A percentile compares a stretch with the other conserved stretches of the same genome.
phyloP scores from a whole-genome alignment of 1,140 invertebrate genomes.

The Pseudomyrmex sp. region DNA sequence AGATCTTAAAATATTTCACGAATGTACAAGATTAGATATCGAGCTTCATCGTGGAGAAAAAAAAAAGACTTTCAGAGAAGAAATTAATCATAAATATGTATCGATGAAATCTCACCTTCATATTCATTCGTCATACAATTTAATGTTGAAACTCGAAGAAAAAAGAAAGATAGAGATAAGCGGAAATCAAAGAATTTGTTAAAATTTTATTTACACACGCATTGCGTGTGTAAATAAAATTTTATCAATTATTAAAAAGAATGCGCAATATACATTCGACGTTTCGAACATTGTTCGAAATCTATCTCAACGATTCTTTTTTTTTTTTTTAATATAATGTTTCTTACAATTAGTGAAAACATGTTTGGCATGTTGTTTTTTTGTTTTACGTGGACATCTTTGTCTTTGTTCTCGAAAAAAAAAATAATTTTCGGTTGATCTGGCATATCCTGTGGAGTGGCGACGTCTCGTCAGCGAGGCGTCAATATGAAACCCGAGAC shows the following conservation, averaged over 20 bases:
- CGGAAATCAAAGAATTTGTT: background rate
- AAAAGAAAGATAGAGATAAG: background rate
- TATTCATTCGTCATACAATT: background rate
- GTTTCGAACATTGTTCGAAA: no score
- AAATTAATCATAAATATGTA: background rate
- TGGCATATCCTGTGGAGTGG: background rate
- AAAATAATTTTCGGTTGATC: slow-evolving; percentile 4
- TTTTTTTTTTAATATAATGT: no score
- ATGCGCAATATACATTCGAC: no score
- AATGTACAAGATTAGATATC: slow-evolving; percentile 18
- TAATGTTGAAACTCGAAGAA: background rate
- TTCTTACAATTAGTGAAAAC: no score
- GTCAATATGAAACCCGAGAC: slow-evolving; percentile 52
- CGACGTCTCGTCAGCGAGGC: slow-evolving; percentile 30
- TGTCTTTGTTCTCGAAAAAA: background rate
- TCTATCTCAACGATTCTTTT: background rate
- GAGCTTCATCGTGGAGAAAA: background rate
- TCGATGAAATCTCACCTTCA: background rate
- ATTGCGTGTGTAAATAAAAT: no score
- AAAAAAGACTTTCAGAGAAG: background rate
- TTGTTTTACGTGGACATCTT: background rate
- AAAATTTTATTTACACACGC: background rate
- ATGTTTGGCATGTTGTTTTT: background rate
- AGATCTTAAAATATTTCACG: slow-evolving; percentile 18
- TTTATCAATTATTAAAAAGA: no score